Percentiles rank a stretch among this genome's conserved stretches.
Evolutionary conservation across 2,888 invertebrate species (phyloP).

Genomic region (Pedicia rivosa): DNA sequence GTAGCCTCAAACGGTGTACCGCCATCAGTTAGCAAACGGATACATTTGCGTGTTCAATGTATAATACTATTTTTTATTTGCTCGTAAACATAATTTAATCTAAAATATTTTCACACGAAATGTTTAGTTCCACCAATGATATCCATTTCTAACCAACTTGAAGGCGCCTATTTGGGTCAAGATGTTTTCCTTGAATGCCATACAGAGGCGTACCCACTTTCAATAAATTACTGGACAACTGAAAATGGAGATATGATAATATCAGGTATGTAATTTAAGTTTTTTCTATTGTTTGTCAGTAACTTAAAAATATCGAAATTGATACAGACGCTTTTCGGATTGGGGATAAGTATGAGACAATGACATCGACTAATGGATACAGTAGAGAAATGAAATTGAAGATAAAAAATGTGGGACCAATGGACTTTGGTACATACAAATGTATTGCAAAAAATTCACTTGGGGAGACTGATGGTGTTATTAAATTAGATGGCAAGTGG

Average conservation of each 20-base stretch:
- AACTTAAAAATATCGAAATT: conserved; percentile 1
- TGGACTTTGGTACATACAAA: conserved; percentile 77
- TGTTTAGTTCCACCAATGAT: conserved; percentile 80
- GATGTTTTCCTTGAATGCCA: conserved; percentile 79
- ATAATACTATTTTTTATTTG: conserved; percentile 12
- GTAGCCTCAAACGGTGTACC: conserved; percentile 88
- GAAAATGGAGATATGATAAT: conserved; percentile 85
- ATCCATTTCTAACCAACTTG: conserved; percentile 83
- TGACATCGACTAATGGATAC: conserved; percentile 69
- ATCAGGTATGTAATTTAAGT: conserved; percentile 47
- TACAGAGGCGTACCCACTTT: conserved; percentile 82
- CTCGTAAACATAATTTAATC: neutral
- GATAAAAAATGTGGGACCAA: conserved; percentile 59
- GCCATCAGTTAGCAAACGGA: conserved; percentile 74
- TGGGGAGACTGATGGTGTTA: conserved; percentile 78
- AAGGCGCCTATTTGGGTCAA: conserved; percentile 77
- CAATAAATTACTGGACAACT: conserved; percentile 90
- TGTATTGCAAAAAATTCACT: conserved; percentile 85
- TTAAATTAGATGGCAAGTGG: conserved; percentile 74
- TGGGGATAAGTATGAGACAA: conserved; percentile 80
- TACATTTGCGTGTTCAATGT: conserved; percentile 71
- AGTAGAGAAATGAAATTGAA: conserved; percentile 84
- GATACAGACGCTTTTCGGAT: conserved; percentile 50
- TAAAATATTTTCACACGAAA: conserved; percentile 9
- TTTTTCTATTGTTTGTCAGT: neutral